Evolutionary conservation across 2,888 invertebrate species (phyloP), one percentile per base, ranked within the genome.

Genomic region (Portevinia maculata): DNA sequence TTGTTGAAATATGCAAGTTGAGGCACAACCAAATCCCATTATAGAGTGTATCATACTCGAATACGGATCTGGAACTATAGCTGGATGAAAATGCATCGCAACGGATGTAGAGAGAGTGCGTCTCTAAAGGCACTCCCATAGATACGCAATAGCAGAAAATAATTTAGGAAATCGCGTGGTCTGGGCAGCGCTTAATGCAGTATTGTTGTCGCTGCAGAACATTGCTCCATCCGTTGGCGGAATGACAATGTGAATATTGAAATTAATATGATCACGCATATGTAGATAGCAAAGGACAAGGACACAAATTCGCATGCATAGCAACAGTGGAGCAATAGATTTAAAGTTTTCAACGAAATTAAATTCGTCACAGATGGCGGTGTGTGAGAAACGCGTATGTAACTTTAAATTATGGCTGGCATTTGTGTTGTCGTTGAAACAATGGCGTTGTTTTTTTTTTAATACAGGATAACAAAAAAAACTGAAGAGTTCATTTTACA

Each of bases 101-200:
- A n/a, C 70, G 76, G 76, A 78, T 57, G 50, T 41, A 15, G 30
- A 59, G 17, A 17, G 60, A 15, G 34, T 52, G 59, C 39, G 37
- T 13, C 21, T 19, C 48, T 28, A 19, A 19, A 62, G 70, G 37
- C 57, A 44, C 37, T 46, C 19, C 30, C 48, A 67, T 78, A 59
- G n/a, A n/a, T n/a, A n/a, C 53, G 46, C 46, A 60, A 67, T 65
- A 53, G 73, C 79, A 79, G 79, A 73, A 79, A 65, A 52, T 46
- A 53, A 79, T 79, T 65, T 65, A 67, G 79, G 79, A 73, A 79
- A 79, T 79, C 65, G 65, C 32, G 52, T 67, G 60, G 39, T 59
- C 32, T 21, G 39, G 59, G 21, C 37, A 37, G 11, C 24, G 62
- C n/a, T 37, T 32, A 48, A 57, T 57, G 57, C 30, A 57, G 57